A percentile compares a stretch with the other conserved stretches of the same genome.
Conservation (phyloP, 2,888 invertebrate genomes). For the Ophonus ardosiacus region DNA sequence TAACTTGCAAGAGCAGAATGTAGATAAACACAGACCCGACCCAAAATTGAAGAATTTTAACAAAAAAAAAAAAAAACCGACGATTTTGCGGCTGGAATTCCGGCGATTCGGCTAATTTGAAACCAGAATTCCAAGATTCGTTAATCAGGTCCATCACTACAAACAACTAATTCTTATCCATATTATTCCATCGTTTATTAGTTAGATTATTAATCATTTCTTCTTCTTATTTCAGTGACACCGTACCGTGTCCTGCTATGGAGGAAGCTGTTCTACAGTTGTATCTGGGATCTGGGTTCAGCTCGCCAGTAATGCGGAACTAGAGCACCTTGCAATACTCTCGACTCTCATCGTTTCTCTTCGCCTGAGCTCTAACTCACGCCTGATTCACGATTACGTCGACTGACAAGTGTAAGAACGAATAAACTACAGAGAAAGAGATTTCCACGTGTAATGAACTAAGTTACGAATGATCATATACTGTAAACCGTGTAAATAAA, state of each 20-base stretch:
- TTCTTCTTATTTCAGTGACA: not conserved
- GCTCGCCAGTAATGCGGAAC: conserved; percentile 41
- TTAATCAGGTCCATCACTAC: too few relatives aligned
- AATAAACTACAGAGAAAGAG: not conserved
- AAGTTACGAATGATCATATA: not conserved
- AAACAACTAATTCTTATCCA: too few relatives aligned
- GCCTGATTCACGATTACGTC: not conserved
- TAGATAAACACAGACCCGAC: too few relatives aligned
- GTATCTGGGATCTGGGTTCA: conserved; percentile 26
- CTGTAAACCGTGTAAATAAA: not conserved
- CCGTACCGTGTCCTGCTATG: not conserved
- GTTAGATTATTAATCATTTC: too few relatives aligned
- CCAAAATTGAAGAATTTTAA: too few relatives aligned
- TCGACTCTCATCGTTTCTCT: conserved; percentile 17
- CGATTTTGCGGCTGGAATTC: too few relatives aligned
- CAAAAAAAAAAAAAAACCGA: too few relatives aligned
- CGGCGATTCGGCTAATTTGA: too few relatives aligned
- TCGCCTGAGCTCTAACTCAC: conserved; percentile 1
- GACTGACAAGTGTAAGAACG: not conserved
- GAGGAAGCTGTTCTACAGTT: conserved; percentile 22
- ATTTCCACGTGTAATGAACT: not conserved
- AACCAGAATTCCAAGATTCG: too few relatives aligned
- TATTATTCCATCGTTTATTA: too few relatives aligned
- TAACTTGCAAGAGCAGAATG: too few relatives aligned
- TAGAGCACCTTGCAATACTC: conserved; percentile 19